phyloP scores from a whole-genome alignment of 2,888 invertebrate species.

The Melieria crassipennis region DNA sequence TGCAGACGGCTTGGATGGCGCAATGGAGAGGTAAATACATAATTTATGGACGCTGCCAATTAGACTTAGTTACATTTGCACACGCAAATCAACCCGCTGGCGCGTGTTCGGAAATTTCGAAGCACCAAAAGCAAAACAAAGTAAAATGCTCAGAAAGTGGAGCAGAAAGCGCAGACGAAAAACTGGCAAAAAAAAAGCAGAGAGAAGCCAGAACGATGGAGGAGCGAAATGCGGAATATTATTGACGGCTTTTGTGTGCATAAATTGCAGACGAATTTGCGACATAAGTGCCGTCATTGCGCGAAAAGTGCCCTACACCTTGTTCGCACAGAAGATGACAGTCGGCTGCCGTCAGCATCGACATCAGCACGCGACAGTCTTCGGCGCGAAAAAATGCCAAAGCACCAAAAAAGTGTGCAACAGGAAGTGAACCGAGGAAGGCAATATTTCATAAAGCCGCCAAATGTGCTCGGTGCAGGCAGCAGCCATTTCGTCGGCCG shows the following conservation, averaged over 20 bases:
- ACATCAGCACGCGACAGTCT: not conserved
- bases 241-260: slow-evolving; percentile 19
- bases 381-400: not conserved
- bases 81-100: slow-evolving; percentile 20
- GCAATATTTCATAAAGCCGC: slow-evolving; percentile 11
- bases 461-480: not conserved
- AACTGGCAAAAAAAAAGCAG: not conserved
- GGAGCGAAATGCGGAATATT: not conserved
- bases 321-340: not conserved
- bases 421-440: not conserved
- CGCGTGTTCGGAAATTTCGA: not conserved
- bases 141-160: not conserved
- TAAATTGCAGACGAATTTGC: slow-evolving; percentile 27
- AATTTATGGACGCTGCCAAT: slow-evolving; percentile 57
- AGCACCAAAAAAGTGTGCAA: not conserved
- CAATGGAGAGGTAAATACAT: slow-evolving; percentile 53
- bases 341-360: not conserved
- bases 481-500: not conserved
- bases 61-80: slow-evolving; percentile 43
- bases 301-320: slow-evolving; percentile 22
- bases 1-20: not conserved
- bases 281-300: slow-evolving; percentile 32
- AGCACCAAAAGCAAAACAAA: not conserved
- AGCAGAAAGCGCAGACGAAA: not conserved
- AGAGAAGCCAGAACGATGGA: not conserved